phyloP scores from a whole-genome alignment of 2,113 vertebrate genomes.

The Glaucomys volans region DNA sequence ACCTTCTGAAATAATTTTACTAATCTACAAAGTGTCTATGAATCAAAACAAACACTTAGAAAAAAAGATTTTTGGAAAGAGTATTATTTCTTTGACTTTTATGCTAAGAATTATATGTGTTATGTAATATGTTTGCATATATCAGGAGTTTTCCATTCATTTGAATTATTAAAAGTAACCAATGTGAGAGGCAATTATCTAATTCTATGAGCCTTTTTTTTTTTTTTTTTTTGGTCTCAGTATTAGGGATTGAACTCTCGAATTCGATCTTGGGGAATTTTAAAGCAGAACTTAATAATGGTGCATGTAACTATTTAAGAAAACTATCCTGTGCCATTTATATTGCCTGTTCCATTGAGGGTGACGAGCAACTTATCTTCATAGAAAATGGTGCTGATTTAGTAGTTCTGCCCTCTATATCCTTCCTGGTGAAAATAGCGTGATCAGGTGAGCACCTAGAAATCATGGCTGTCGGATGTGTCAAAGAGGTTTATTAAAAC shows the following conservation, averaged over 20 bases:
- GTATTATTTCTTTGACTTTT: slow-evolving; percentile 6
- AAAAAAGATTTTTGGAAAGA: slow-evolving; percentile 27
- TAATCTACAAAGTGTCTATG: slow-evolving; percentile 19
- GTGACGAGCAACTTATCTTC: background rate
- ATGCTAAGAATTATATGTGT: background rate
- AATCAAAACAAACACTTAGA: slow-evolving; percentile 27
- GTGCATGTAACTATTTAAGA: background rate
- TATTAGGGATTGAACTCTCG: background rate
- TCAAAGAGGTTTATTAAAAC: slow-evolving; percentile 33
- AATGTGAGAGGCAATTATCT: background rate
- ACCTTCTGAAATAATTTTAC: slow-evolving; percentile 37
- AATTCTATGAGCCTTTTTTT: background rate
- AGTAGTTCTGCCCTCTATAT: background rate
- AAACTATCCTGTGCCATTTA: background rate
- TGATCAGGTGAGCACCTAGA: background rate
- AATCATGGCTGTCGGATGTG: background rate
- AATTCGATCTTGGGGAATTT: background rate
- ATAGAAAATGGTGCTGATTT: slow-evolving; percentile 4
- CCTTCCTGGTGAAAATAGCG: slow-evolving; percentile 33
- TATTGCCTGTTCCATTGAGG: background rate
- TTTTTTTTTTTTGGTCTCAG: background rate
- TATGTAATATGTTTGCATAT: background rate
- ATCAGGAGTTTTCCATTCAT: background rate
- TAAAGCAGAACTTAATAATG: background rate
- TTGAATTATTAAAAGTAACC: slow-evolving; percentile 38